Evolutionary conservation across 2,888 invertebrate species (phyloP), one percentile per base, ranked within the genome.

Genomic region (Troglohyphantes excavatus): DNA sequence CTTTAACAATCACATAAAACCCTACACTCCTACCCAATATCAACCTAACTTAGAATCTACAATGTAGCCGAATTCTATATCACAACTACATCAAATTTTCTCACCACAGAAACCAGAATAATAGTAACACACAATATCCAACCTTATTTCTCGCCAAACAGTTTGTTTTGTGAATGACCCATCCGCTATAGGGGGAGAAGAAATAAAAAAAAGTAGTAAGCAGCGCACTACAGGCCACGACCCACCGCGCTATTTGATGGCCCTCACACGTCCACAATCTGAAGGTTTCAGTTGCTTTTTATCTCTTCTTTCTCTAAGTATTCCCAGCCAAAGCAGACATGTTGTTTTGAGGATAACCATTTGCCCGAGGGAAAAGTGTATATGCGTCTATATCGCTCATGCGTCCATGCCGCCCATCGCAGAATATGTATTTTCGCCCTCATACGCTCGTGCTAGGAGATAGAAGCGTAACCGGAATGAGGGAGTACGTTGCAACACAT

Each of bases 191-290:
- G 59, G 23, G 23, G 13, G n/a, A 78, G 17, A 29, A 19, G 6
- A 59, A 46, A 23, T 19, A 19, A 6, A 17, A 19, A 68, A 33
- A 59, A 59, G 59, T 29, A 27, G 75, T 33, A 75, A 59, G 46
- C 59, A 26, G 19, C 17, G 17, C 26, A 68, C 46, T 11, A 19
- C n/a, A 59, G 23, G 46, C 70, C 33, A 27, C 39, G 53, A 59
- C 53, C 82, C 59, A n/a, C 59, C 29, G 63, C 39, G 39, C 73
- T 43, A 63, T 83, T 83, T 83, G 83, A 83, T 83, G 83, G 83
- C 83, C 53, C 68, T 85, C 33, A 85, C 85, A 85, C 85, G 85
- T 85, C 53, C 59, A 53, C 85, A 85, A 76, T 85, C 75, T 76
- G 68, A 68, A 61, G 53, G 27, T 72, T 46, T 67, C n/a, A 19